Conservation (phyloP, 2,113 vertebrate species). For the Neoarius graeffei region DNA sequence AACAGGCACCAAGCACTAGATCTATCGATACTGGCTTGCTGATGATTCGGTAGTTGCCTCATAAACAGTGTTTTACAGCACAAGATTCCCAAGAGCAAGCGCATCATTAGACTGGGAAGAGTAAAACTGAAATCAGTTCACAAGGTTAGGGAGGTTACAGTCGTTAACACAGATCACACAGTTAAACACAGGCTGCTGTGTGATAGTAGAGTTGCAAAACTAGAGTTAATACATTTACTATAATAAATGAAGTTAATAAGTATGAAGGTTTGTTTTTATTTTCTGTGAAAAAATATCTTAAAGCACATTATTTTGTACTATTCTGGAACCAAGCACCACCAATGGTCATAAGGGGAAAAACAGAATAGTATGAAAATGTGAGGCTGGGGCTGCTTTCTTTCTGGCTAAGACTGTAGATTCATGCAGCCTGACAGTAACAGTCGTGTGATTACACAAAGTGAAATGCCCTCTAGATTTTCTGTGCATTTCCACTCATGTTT, state of each 20-base stretch:
- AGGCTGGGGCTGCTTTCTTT: no score
- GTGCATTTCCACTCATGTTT: no score
- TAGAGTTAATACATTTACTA: background rate
- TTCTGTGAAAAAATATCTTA: background rate
- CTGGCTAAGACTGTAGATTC: no score
- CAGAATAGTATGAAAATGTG: no score
- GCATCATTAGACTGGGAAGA: constrained; percentile 5
- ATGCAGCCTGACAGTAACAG: no score
- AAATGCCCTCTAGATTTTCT: no score
- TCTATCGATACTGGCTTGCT: constrained; percentile 32
- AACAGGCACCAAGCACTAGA: constrained; percentile 34
- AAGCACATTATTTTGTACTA: no score
- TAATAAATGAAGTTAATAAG: background rate
- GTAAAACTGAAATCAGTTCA: background rate
- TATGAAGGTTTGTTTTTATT: background rate
- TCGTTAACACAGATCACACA: background rate
- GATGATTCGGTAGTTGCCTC: constrained; percentile 33
- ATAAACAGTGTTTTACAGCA: constrained; percentile 30
- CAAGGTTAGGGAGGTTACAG: background rate
- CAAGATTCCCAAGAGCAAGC: background rate
- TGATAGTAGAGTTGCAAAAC: background rate
- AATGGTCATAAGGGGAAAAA: no score
- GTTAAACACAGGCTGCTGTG: background rate
- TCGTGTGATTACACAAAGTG: no score
- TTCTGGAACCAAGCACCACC: no score